Base-by-base conservation (phyloP, 2,113 vertebrate species). In the Serranochromis macrocephalus region DNA sequence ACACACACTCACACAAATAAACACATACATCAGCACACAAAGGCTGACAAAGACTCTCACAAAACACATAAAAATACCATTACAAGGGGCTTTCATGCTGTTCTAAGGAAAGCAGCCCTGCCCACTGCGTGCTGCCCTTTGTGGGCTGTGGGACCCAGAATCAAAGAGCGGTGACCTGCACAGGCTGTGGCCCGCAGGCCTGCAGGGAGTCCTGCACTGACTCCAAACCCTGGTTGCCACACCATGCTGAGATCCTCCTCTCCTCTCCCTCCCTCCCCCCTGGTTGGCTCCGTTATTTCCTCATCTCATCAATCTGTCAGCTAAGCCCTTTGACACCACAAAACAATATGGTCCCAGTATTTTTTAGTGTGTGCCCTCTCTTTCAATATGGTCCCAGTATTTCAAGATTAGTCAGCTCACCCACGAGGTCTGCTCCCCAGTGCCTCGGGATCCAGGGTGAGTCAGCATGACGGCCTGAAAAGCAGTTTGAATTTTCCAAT, bases 231-330 rank as follows among this genome's bases (percentile, higher is more conserved):
- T 57, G 82, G 87, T 63, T 81, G 58, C 87, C 84, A 71, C 79
- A 89, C 93, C 93, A 92, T 87, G 88, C 94, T 94, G 94, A 75
- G 97, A 94, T 66, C 92, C 95, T 94, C 24, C 55, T 7, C 83
- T 93, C 88, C 93, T 94, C 94, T 29, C 93, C 68, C 81, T 21
- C 38, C 55, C 9, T 81, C 93, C 87, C 93, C 45, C 92, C 89
- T 80, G 92, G 95, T 95, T 92, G 93, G 96, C 85, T 31, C 94
- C 87, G 96, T 97, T 98, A 98, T 98, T 98, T 97, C 97, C 97
- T 89, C 97, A 96, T 98, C 97, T 97, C 97, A 98, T 99, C 97
- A 98, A 98, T 98, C 98, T 98, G 98, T 98, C 97, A 97, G 94
- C 94, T 96, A 94, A 96, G 96, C 96, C 92, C 95, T 97, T 96